Conservation (phyloP, 2,113 vertebrate genomes). For the Petrocephalus microphthalmus region DNA sequence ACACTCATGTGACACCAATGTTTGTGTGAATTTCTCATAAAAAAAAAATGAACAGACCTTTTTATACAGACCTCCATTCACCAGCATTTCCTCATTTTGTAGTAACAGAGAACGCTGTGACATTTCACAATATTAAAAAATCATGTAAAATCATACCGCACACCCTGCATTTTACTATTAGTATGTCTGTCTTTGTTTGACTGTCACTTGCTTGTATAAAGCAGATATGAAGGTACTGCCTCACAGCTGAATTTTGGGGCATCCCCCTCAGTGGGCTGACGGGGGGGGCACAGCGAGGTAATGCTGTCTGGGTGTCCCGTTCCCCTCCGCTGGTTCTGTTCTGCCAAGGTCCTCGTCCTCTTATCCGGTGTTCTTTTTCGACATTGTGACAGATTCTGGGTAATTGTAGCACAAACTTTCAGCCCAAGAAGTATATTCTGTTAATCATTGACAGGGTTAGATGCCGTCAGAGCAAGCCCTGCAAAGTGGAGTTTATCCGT, state of each 20-base stretch:
- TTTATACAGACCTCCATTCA: not conserved
- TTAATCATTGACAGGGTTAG: constrained; percentile 17
- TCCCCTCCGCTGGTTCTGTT: not conserved
- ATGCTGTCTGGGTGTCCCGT: not conserved
- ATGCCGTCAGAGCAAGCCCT: not conserved
- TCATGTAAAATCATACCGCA: not conserved
- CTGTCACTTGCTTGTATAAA: not conserved
- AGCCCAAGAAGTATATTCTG: not conserved
- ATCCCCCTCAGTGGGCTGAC: not conserved
- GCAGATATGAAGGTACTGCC: not conserved
- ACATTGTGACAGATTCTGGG: not conserved
- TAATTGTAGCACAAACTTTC: not conserved
- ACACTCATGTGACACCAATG: not conserved
- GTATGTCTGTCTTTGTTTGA: not conserved
- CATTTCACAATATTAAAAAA: not conserved
- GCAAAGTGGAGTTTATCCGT: not conserved
- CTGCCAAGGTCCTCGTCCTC: not conserved
- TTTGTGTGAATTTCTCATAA: not conserved
- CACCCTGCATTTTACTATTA: not conserved
- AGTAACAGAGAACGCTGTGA: not conserved
- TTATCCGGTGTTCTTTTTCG: not conserved
- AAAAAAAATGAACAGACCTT: not conserved
- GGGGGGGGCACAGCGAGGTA: not conserved
- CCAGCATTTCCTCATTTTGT: not conserved
- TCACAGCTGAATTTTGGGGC: not conserved